Percentiles rank a stretch among this genome's conserved stretches.
Evolutionary conservation across 2,113 vertebrate species (phyloP).

Genomic region (Pionites leucogaster): DNA sequence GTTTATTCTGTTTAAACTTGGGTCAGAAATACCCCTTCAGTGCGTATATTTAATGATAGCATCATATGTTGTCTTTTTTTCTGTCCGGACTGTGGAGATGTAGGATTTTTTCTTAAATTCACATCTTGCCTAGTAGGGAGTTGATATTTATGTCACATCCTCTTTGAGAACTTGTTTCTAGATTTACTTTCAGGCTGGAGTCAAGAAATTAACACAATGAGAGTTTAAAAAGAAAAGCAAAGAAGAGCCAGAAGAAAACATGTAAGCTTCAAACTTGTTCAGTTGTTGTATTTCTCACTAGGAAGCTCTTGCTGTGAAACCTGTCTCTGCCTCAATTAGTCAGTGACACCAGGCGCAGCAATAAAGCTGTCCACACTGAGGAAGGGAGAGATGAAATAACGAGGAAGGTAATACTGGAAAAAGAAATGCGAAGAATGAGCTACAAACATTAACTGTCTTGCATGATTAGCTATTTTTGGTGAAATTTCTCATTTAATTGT

Average conservation of each 20-base stretch:
- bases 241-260: background rate
- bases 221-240: background rate
- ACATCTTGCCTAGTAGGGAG: background rate
- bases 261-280: background rate
- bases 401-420: background rate
- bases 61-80: background rate
- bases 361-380: background rate
- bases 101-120: background rate
- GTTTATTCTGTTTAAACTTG: background rate
- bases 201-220: background rate
- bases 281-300: background rate
- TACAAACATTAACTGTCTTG: background rate
- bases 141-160: background rate
- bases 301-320: background rate
- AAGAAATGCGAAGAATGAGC: background rate
- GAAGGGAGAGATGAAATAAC: background rate
- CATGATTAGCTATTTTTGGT: background rate
- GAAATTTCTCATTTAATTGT: background rate
- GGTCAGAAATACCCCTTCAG: background rate
- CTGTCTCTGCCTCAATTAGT: background rate
- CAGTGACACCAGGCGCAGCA: background rate
- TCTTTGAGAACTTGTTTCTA: slow-evolving; percentile 2
- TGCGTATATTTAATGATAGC: background rate
- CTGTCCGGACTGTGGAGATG: background rate
- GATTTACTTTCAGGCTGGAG: background rate